Percentiles rank a stretch among this genome's conserved stretches.
Evolutionary conservation across 2,113 vertebrate genomes (phyloP).

Genomic region (Brachionichthys hirsutus): DNA sequence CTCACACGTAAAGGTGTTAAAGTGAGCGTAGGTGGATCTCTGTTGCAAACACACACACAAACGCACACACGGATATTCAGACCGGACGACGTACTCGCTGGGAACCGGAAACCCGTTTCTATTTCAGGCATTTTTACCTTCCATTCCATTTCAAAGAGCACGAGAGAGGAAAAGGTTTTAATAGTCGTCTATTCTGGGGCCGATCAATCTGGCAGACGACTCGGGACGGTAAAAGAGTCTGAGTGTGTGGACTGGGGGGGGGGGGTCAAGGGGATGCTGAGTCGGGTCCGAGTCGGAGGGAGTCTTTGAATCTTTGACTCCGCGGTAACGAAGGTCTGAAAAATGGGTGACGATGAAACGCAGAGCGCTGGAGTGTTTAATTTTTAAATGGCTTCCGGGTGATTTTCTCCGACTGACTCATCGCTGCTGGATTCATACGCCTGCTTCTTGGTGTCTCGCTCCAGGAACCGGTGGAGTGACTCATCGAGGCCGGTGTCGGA

Average conservation of each 20-base stretch:
- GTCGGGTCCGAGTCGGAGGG: slow-evolving; percentile 18
- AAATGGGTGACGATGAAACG: slow-evolving; percentile 19
- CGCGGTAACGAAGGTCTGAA: slow-evolving; percentile 7
- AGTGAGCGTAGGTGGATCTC: slow-evolving; percentile 42
- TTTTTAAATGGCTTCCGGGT: slow-evolving; percentile 65
- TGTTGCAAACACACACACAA: slow-evolving; percentile 18
- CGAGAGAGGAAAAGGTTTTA: slow-evolving; percentile 50
- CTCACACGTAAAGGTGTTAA: slow-evolving; percentile 43
- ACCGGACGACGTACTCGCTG: slow-evolving; percentile 23
- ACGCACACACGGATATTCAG: slow-evolving; percentile 18
- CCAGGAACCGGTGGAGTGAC: slow-evolving; percentile 60
- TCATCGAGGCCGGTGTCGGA: slow-evolving; percentile 64
- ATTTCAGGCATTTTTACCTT: slow-evolving; percentile 54
- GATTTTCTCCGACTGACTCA: slow-evolving; percentile 66
- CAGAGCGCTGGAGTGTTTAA: slow-evolving; percentile 36
- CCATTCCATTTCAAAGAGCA: slow-evolving; percentile 65
- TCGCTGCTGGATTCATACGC: slow-evolving; percentile 72
- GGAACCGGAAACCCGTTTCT: slow-evolving; percentile 44
- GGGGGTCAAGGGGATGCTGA: slow-evolving; percentile 13
- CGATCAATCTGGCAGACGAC: slow-evolving; percentile 58
- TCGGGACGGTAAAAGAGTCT: slow-evolving; percentile 22
- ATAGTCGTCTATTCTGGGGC: slow-evolving; percentile 58
- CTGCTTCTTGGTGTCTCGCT: slow-evolving; percentile 68
- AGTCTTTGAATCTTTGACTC: not conserved
- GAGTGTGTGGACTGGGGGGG: slow-evolving; percentile 18